Conservation (phyloP, 2,113 vertebrate genomes). For the Hylia prasina region DNA sequence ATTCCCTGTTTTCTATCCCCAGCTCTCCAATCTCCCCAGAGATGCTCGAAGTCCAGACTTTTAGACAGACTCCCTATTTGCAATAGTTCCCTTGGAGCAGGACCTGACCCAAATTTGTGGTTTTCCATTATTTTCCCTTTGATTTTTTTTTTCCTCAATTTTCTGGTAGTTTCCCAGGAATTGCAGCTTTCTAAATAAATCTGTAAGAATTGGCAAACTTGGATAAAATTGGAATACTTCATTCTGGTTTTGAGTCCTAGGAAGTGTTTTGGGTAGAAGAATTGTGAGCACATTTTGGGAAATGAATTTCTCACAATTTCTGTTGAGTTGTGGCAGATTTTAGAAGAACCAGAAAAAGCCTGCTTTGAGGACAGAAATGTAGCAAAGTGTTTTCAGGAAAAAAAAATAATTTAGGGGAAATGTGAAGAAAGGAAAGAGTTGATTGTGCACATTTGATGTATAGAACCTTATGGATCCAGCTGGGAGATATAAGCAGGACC, state of each 20-base stretch:
- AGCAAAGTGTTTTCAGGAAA: neutral
- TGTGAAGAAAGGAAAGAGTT: neutral
- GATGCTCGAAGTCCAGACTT: accelerated
- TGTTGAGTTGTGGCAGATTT: neutral
- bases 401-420: neutral
- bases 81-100: neutral
- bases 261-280: neutral
- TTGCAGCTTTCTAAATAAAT: neutral
- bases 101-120: neutral
- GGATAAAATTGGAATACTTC: neutral
- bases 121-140: neutral
- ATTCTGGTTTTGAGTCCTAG: neutral
- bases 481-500: neutral
- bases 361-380: neutral
- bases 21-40: neutral
- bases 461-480: neutral
- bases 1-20: neutral
- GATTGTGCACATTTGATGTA: neutral
- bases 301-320: neutral
- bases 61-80: neutral
- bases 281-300: neutral
- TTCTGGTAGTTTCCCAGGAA: neutral
- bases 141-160: neutral
- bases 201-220: neutral
- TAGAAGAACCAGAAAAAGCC: neutral